phyloP scores from a whole-genome alignment of 2,888 invertebrate genomes.

The Parnassius glacialis region DNA sequence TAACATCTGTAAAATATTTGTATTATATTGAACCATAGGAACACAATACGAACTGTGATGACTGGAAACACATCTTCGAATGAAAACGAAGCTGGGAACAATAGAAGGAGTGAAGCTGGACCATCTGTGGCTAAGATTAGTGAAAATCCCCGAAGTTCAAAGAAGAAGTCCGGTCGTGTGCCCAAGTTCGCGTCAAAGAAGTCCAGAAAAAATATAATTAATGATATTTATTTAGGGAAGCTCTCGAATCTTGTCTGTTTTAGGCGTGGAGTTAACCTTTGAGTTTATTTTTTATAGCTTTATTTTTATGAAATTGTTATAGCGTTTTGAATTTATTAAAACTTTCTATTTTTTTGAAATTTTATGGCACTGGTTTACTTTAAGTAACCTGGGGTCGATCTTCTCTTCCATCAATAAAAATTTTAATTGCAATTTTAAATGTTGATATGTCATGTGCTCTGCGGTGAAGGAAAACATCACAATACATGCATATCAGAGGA shows the following conservation, averaged over 20 bases:
- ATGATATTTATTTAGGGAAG: conserved; percentile 7
- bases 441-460: too few species aligned
- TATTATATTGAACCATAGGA: background rate
- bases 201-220: background rate
- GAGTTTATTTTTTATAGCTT: background rate
- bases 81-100: conserved; percentile 4
- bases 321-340: background rate
- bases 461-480: too few species aligned
- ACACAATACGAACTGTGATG: conserved; percentile 3
- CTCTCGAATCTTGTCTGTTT: conserved; percentile 6
- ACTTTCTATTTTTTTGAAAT: background rate
- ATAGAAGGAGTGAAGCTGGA: background rate
- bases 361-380: background rate
- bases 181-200: background rate
- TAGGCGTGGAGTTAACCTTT: background rate
- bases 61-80: background rate
- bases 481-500: too few species aligned
- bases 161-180: background rate
- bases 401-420: too few species aligned
- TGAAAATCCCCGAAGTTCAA: background rate
- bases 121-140: background rate
- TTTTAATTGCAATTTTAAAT: too few species aligned
- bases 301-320: background rate
- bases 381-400: too few species aligned
- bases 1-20: background rate